phyloP scores from a whole-genome alignment of 2,113 vertebrate species.

The Proterorhinus semilunaris region DNA sequence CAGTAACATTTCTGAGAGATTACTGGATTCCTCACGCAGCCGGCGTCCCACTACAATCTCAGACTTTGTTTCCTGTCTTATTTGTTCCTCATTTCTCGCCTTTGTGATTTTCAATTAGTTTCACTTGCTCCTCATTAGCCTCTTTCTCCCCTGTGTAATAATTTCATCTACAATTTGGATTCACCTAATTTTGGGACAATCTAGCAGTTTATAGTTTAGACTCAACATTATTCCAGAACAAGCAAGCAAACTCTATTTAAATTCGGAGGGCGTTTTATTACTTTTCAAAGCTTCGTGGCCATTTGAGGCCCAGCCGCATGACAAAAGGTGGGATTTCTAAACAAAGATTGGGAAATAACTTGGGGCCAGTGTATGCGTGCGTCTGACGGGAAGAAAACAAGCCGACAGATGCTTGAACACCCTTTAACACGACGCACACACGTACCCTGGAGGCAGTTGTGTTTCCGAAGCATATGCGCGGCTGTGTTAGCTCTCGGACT shows the following conservation, averaged over 20 bases:
- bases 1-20: background rate
- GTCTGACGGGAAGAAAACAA: slow-evolving; percentile 21
- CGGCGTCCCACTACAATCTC: background rate
- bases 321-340: slow-evolving; percentile 9
- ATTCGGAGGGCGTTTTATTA: background rate
- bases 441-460: slow-evolving; percentile 51
- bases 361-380: background rate
- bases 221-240: background rate
- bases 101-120: slow-evolving; percentile 15
- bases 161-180: slow-evolving; percentile 10
- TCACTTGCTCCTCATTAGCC: slow-evolving; percentile 13
- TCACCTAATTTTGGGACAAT: slow-evolving; percentile 5
- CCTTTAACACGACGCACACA: slow-evolving; percentile 17
- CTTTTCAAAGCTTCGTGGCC: slow-evolving; percentile 5
- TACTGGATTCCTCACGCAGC: slow-evolving; percentile 1
- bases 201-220: background rate
- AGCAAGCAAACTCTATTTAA: background rate
- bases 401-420: slow-evolving; percentile 34
- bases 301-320: background rate
- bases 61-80: slow-evolving; percentile 5
- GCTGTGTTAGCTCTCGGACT: slow-evolving; percentile 52
- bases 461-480: slow-evolving; percentile 53
- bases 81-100: slow-evolving; percentile 10
- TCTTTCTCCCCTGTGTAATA: slow-evolving; percentile 6
- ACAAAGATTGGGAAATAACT: slow-evolving; percentile 7